Base-by-base conservation (phyloP, 2,797 vertebrate species). In the Halcyon chelicuti region DNA sequence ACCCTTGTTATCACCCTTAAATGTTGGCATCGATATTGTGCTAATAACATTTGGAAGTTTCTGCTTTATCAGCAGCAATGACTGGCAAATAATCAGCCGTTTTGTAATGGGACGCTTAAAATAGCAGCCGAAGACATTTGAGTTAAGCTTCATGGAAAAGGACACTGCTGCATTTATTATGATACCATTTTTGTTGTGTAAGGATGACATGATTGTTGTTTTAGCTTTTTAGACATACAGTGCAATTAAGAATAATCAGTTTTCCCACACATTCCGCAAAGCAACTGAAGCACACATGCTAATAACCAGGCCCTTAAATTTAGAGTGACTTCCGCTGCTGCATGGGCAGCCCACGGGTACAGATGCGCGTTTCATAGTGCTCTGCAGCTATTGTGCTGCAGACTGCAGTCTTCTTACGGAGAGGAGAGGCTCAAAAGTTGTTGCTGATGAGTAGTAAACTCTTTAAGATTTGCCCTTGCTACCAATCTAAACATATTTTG, bases 21-120 rank as follows among this genome's bases (percentile, higher is more conserved):
- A 93, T 84, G 74, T 88, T 97, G 95, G 95, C 96, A 96, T 96
- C 90, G 84, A 15, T 96, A 81, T 80, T 87, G 78, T 97, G 96
- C 90, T 94, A 97, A 97, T 95, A 97, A 94, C 83, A 89, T 96
- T 97, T 95, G 87, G 67, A 92, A 90, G 40, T 97, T 98, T 98
- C 94, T 98, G 97, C 96, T 97, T 98, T 98, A 96, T 97, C 95
- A 98, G 97, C 97, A 94, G 79, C 95, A 95, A 86, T 90, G 90
- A 94, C 84, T 94, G 62, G 79, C 94, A 95, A 95, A 91, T 96
- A 94, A 94, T 97, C 95, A 94, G 86, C 94, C 96, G 88, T 90
- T 97, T 96, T 97, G 86, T 96, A 94, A 82, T 66, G 78, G 62
- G 89, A 89, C 96, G 84, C 81, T 94, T 93, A 93, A 97, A 98